phyloP scores from a whole-genome alignment of 2,888 invertebrate species.

The Lathronympha strigana region DNA sequence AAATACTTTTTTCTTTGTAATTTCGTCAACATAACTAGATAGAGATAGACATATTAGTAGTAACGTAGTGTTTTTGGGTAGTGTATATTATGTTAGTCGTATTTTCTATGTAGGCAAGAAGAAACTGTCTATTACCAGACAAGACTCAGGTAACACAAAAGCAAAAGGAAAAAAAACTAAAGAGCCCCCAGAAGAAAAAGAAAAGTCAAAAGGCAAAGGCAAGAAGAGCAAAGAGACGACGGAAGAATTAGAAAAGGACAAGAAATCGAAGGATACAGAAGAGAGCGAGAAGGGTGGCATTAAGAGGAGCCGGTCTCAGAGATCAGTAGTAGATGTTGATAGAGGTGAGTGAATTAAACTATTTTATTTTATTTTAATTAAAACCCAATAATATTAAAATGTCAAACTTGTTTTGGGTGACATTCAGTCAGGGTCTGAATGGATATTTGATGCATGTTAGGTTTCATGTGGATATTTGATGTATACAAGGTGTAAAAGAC shows the following conservation, averaged over 20 bases:
- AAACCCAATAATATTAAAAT: no score
- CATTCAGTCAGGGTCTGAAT: no score
- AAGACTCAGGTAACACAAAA: constrained; percentile 44
- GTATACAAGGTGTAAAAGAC: no score
- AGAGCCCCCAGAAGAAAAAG: constrained; percentile 34
- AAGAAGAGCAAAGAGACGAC: constrained; percentile 43
- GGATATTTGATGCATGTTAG: no score
- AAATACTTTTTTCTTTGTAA: no score
- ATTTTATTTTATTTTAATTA: background rate
- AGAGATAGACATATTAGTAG: no score
- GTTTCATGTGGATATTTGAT: no score
- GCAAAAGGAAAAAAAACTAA: constrained; percentile 47
- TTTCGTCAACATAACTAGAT: no score
- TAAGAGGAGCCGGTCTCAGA: constrained; percentile 71
- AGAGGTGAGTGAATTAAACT: constrained; percentile 57
- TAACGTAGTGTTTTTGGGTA: background rate
- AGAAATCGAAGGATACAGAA: constrained; percentile 2
- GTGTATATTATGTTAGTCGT: background rate
- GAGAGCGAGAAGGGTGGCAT: constrained; percentile 56
- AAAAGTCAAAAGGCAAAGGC: constrained; percentile 54
- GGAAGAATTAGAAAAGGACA: constrained; percentile 46
- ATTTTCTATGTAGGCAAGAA: constrained; percentile 61
- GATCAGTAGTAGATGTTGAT: constrained; percentile 69
- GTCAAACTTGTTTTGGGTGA: no score
- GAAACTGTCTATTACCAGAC: constrained; percentile 61